Conservation (phyloP, 2,888 invertebrate species). For the Cheilosia variabilis region DNA sequence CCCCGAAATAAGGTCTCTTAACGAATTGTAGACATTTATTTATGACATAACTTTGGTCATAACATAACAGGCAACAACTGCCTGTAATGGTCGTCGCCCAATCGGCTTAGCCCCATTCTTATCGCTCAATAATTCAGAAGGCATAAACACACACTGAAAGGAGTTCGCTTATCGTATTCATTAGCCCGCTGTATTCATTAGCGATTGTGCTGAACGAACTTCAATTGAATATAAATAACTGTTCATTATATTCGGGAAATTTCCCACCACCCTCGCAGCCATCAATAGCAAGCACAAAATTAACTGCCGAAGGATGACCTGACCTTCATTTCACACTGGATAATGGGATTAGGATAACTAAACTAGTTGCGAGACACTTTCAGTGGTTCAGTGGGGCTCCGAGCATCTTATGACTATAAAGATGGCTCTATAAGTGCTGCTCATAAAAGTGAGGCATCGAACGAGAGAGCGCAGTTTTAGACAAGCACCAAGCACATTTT, state of each 20-base stretch:
- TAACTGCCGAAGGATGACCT: conserved; percentile 58
- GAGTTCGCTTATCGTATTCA: conserved; percentile 18
- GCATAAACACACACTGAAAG: neutral
- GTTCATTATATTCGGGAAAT: conserved; percentile 50
- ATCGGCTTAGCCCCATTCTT: conserved; percentile 8
- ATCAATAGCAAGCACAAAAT: conserved; percentile 52
- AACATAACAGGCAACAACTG: conserved; percentile 53
- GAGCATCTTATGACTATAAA: conserved; percentile 48
- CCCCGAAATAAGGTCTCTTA: conserved; percentile 4
- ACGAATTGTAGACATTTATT: conserved; percentile 38
- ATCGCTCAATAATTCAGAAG: neutral
- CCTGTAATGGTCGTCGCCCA: conserved; percentile 11
- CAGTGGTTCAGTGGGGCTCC: neutral
- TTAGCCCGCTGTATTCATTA: conserved; percentile 36
- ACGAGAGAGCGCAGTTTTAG: too few relatives aligned
- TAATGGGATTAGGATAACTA: conserved; percentile 53
- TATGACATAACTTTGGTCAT: conserved; percentile 24
- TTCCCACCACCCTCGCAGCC: conserved; percentile 14
- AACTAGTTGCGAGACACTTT: conserved; percentile 13
- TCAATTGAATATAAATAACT: conserved; percentile 50
- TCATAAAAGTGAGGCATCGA: conserved; percentile 19
- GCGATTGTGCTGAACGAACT: conserved; percentile 8
- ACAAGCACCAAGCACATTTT: neutral
- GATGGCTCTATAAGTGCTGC: conserved; percentile 18
- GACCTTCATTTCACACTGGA: conserved; percentile 49